Base-by-base conservation (phyloP, 2,888 invertebrate species). In the Graphium colonna region DNA sequence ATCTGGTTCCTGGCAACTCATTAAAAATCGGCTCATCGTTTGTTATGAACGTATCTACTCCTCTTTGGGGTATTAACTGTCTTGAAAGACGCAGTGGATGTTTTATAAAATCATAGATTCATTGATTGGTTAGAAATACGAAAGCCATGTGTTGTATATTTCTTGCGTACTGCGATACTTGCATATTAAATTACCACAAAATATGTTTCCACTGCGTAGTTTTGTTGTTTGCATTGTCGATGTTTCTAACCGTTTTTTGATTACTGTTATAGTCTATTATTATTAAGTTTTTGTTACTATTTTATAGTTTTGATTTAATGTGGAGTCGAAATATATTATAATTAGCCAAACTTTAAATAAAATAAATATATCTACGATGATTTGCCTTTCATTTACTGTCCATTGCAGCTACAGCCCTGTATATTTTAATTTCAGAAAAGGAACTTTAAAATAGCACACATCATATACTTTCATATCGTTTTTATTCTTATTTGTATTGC, bases 401-500 rank as follows among this genome's bases (percentile, higher is more conserved):
- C 33, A 10, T 9, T 10, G 9, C n/a, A 9, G n/a, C 3, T 33
- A 3, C 33, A 2, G 3, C n/a, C 9, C 9, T 9, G 9, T 33
- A n/a, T 33, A 2, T n/a, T 12, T 3, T 3, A 2, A 36, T 5
- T 3, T 12, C 12, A 36, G 18, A 38, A 15, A 1, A 38, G 21
- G 17, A 21, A 12, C 36, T 10, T 18, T 26, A 9, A 18, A 36
- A 43, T 39, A 51, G 31, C 7, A 39, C 38, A 13, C 36, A 21
- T n/a, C 36, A 38, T 36, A 18, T 26, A 16, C 28, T 40, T 62
- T 57, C 54, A 61, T 61, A 59, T 66, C 58, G 63, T 62, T 74
- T 84, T 73, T 71, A 73, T 73, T 73, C 79, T 79, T 81, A 82
- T 75, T 78, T 73, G 72, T 86, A 85, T 85, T 84, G 83, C 84